Evolutionary conservation across 2,113 vertebrate species (phyloP).

Genomic region (Amia ocellicauda): DNA sequence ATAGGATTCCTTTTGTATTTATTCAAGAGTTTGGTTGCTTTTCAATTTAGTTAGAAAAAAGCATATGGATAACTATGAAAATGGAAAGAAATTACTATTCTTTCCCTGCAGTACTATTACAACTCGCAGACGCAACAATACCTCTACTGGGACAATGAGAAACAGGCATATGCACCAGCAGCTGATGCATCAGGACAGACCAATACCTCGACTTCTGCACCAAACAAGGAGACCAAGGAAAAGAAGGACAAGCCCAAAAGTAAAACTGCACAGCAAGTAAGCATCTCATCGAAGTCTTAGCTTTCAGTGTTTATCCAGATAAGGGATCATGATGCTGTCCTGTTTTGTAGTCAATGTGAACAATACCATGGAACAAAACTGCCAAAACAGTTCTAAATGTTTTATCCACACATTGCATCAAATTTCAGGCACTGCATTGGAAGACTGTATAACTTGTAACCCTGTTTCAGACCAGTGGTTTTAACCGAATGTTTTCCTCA

Average conservation of each 20-base stretch:
- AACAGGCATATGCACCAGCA: constrained; percentile 88
- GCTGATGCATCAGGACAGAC: constrained; percentile 25
- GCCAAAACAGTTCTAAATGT: no score
- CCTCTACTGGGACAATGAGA: constrained; percentile 95
- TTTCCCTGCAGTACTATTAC: constrained; percentile 84
- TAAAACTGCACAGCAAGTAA: constrained; percentile 96
- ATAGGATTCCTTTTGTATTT: no score
- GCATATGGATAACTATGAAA: no score
- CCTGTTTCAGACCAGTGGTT: no score
- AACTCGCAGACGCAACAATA: constrained; percentile 96
- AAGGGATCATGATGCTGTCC: neutral
- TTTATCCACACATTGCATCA: no score
- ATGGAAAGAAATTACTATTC: constrained; percentile 1
- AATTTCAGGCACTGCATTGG: no score
- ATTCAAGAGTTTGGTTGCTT: no score
- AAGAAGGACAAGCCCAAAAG: constrained; percentile 98
- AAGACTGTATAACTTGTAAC: no score
- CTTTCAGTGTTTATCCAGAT: no score
- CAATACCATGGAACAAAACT: no score
- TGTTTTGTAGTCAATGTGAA: neutral
- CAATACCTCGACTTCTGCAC: constrained; percentile 1
- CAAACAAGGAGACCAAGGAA: constrained; percentile 71
- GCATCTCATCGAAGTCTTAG: no score
- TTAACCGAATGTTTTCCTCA: constrained; percentile 25
- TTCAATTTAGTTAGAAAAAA: no score